These are phyloP conservation scores for Clepsis dumicolana DNA, from an alignment of 2,888 invertebrate genomes.

Conservation along the genomic window DNA sequence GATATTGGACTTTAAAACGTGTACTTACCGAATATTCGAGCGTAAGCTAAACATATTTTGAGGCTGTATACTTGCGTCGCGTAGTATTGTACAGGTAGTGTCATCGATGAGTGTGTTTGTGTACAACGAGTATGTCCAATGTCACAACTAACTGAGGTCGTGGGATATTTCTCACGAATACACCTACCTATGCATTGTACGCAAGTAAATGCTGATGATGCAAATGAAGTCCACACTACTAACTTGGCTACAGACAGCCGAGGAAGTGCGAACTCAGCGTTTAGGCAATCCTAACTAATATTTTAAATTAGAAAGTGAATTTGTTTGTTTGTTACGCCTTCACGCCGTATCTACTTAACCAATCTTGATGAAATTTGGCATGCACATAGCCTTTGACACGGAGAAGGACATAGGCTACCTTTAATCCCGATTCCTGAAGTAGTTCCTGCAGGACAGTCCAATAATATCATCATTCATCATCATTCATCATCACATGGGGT, in stretches of 20 bases:
- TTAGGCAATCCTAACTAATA: no score
- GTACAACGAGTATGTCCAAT: conserved; percentile 14
- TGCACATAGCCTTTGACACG: no score
- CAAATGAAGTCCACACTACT: conserved; percentile 46
- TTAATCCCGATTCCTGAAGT: no score
- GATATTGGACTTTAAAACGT: not conserved
- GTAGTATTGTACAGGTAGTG: not conserved
- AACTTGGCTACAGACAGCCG: not conserved
- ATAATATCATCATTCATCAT: no score
- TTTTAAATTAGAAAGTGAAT: no score
- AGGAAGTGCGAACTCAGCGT: not conserved
- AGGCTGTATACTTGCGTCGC: not conserved
- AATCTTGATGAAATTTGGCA: no score
- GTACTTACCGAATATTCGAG: not conserved
- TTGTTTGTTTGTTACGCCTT: no score
- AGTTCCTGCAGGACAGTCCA: no score
- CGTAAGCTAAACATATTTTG: not conserved
- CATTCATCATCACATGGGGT: no score
- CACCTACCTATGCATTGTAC: not conserved
- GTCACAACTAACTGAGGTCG: conserved; percentile 54
- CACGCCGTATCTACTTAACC: no score
- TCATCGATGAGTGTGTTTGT: not conserved
- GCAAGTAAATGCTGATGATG: conserved; percentile 46
- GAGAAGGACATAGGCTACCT: no score
- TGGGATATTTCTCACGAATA: conserved; percentile 76